phyloP scores from a whole-genome alignment of 2,797 vertebrate species.

The Prionace glauca region DNA sequence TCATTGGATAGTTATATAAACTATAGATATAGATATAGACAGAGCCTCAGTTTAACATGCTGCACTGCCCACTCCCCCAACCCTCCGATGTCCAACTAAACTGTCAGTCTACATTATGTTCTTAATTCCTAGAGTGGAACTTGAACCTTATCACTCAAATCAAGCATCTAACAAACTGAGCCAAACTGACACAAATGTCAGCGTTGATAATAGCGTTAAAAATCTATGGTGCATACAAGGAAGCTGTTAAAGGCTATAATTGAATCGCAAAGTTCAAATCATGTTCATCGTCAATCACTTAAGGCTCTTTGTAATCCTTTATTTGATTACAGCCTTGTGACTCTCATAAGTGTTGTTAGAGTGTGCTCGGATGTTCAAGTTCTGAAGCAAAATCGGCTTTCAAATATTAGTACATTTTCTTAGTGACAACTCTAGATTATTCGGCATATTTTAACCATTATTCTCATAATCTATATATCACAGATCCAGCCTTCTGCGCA shows the following conservation, averaged over 20 bases:
- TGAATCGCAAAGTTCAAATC: neutral
- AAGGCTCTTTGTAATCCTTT: neutral
- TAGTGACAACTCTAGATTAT: neutral
- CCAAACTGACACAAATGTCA: neutral
- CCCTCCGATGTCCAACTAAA: neutral
- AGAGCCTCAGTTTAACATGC: neutral
- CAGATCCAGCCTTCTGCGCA: neutral
- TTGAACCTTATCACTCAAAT: neutral
- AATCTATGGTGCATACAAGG: neutral
- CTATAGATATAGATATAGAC: neutral
- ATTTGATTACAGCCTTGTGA: neutral
- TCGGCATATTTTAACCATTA: neutral
- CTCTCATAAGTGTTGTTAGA: neutral
- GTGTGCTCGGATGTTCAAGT: neutral
- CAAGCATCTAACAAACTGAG: neutral
- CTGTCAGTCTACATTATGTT: neutral
- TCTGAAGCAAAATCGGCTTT: neutral
- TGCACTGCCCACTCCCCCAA: no score
- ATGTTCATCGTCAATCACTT: conserved; percentile 13
- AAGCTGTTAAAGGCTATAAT: conserved; percentile 18
- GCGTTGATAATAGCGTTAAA: conserved; percentile 13
- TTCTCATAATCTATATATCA: neutral
- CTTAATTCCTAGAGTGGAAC: neutral
- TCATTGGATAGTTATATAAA: neutral
- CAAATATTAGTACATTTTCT: neutral